A percentile compares a stretch with the other conserved stretches of the same genome.
These are phyloP conservation scores for Hyppa rectilinea DNA, from an alignment of 2,888 invertebrate genomes.

Conservation along the genomic window DNA sequence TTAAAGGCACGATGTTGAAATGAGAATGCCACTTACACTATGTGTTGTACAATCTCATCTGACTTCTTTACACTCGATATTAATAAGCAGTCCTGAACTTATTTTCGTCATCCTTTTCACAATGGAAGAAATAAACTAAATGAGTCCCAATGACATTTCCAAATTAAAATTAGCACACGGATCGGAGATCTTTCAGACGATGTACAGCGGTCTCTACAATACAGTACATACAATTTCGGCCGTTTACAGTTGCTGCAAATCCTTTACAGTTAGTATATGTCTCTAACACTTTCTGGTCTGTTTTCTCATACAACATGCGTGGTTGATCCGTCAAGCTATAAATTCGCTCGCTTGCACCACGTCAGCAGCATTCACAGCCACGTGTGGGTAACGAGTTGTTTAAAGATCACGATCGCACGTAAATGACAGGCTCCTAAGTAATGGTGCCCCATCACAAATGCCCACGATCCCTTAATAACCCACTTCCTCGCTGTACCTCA, in stretches of 20 bases:
- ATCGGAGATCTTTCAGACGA: not conserved
- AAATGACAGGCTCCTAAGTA: conserved; percentile 60
- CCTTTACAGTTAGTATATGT: not conserved
- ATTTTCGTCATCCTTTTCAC: not conserved
- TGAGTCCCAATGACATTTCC: no score
- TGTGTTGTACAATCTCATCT: not conserved
- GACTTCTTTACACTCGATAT: not conserved
- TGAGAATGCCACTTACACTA: not conserved
- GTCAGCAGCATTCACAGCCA: conserved; percentile 32
- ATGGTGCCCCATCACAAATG: conserved; percentile 52
- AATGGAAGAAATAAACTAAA: no score
- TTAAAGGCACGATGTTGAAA: not conserved
- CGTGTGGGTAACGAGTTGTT: conserved; percentile 58
- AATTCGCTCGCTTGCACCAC: conserved; percentile 12
- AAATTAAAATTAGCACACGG: not conserved
- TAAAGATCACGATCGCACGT: conserved; percentile 62
- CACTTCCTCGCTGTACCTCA: conserved; percentile 36
- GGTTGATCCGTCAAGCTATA: conserved; percentile 11
- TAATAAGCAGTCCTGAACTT: not conserved
- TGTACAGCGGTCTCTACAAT: not conserved
- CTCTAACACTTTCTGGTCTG: not conserved
- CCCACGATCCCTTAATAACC: conserved; percentile 53
- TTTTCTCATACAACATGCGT: conserved; percentile 4
- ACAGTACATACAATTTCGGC: not conserved
- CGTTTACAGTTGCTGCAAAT: no score